A percentile compares a stretch with the other conserved stretches of the same genome.
Conservation (phyloP, 2,113 vertebrate species). For the Emydura subglobosa region DNA sequence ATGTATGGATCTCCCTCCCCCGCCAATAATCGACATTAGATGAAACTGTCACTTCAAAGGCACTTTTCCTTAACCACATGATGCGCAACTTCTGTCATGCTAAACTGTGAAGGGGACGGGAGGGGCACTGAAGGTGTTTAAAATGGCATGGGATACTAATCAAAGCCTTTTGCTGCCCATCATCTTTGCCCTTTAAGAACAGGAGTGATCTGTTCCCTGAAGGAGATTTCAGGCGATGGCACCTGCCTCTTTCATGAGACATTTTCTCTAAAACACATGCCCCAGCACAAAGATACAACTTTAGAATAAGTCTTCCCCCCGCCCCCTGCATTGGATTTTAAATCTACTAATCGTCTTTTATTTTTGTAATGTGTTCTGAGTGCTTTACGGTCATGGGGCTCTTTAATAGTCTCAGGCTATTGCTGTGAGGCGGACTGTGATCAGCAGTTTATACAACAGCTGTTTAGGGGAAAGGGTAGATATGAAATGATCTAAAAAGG, state of each 20-base stretch:
- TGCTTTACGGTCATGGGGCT: neutral
- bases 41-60: neutral
- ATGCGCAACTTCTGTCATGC: neutral
- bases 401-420: constrained; percentile 20
- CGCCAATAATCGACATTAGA: neutral
- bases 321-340: neutral
- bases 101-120: neutral
- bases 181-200: neutral
- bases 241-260: neutral
- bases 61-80: neutral
- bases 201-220: neutral
- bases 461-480: accelerated
- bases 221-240: neutral
- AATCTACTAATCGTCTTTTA: neutral
- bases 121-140: accelerated
- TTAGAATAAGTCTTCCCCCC: neutral
- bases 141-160: neutral
- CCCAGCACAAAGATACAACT: neutral
- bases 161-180: neutral
- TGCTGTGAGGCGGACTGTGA: constrained; percentile 24
- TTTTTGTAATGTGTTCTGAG: neutral
- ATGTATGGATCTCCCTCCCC: neutral
- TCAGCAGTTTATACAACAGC: accelerated
- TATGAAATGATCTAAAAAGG: neutral
- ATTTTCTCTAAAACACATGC: neutral